Base-by-base conservation (phyloP, 2,113 vertebrate genomes). In the Agapornis roseicollis region DNA sequence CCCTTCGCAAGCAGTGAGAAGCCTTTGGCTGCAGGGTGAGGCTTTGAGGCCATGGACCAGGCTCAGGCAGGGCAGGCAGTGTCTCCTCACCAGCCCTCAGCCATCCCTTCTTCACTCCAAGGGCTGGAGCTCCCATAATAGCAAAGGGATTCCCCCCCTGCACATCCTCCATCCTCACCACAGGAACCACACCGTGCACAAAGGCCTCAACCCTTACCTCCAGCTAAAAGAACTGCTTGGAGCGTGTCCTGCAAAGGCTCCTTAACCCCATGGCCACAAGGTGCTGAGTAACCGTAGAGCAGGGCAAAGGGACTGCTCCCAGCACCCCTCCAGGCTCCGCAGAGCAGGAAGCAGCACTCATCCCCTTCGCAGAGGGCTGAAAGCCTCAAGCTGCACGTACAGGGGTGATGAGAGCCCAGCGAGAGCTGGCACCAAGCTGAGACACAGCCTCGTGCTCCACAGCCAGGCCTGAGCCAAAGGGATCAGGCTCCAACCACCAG, bases 401-500 rank as follows among this genome's bases (percentile, higher is more conserved):
- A n/a, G 4, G 4, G 17, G 69, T 4, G 76, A 76, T 42, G 9
- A 50, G 41, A 89, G 85, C 13, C 6, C 46, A 71, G 74, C 1
- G 18, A 53, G 83, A 72, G 70, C 78, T 72, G 89, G 61, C 92
- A 76, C 23, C 5, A 1, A 58, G 19, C 47, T 7, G 3, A 82
- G 55, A 68, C 50, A 60, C 18, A 25, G 69, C 22, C 0, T 0
- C 1, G 0, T 10, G 74, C 2, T 5, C 58, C 33, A 14, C 25
- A 55, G 69, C 11, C 68, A 76, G 56, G 33, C 31, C 10, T 7
- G 46, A 68, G 60, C 33, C 66, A 69, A 69, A 46, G 28, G 39
- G 50, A 71, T 64, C 72, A 49, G 60, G 68, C 16, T 5, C 37
- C 9, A 2, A 24, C 35, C 29, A 5, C 0, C 1, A 61, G 42